Base-by-base conservation (phyloP, 2,888 invertebrate genomes). In the Blera fallax region DNA sequence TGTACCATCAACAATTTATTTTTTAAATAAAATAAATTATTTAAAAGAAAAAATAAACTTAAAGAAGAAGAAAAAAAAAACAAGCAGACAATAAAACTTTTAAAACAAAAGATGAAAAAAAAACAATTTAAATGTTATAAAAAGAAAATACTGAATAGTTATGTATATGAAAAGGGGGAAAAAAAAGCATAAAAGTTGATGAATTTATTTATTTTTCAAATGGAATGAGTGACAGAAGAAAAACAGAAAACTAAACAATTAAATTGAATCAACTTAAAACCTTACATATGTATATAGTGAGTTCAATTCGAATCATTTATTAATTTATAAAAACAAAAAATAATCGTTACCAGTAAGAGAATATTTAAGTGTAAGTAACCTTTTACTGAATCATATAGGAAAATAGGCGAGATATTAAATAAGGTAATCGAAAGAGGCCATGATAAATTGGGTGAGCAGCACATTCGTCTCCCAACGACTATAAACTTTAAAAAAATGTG, bases 161-260 rank as follows among this genome's bases (percentile, higher is more conserved):
- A 64, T 32, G 16, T 79, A 58, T 45, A 70, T 40, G 62, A 64
- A 50, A 52, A 14, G 45, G n/a, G n/a, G n/a, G n/a, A n/a, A 52
- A 65, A 40, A 3, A 32, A 67, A 65, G 65, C 27, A 64, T 34
- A 70, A 67, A 11, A 77, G 40, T 58, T 77, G 62, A 79, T 54
- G 72, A 83, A 74, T 76, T 81, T 78, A 74, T 65, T 79, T 83
- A 83, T 84, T 80, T 83, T 80, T 84, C 24, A 56, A 78, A 76
- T 14, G 58, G 48, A 76, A 73, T 43, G 74, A 76, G 69, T 69
- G 77, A 72, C 79, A 73, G 45, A 65, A 67, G 24, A 24, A 14
- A 43, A 70, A 16, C 6, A 34, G 27, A 40, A 60, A 62, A 54
- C 21, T 37, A 40, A 73, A 69, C 43, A 76, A 80, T 50, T 77